Evolutionary conservation across 1,140 invertebrate genomes (phyloP).

Genomic region (Drosophila ohnishii): DNA sequence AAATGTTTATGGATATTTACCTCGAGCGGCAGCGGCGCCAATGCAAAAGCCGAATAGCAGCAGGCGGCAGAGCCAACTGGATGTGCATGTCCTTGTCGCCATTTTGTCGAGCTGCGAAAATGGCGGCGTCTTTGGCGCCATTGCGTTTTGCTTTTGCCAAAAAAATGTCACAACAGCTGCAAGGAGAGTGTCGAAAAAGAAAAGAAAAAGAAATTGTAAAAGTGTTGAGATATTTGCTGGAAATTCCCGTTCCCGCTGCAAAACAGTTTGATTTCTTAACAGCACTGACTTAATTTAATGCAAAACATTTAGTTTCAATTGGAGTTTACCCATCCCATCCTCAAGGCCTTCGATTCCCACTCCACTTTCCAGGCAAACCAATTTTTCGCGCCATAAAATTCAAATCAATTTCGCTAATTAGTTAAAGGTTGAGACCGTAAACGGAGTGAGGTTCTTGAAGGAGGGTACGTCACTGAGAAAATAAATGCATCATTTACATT

Average conservation of each 20-base stretch:
- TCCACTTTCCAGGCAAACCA: conserved; percentile 16
- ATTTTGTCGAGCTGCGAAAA: conserved; percentile 75
- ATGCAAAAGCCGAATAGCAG: conserved; percentile 62
- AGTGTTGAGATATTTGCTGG: conserved; percentile 60
- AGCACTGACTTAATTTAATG: conserved; percentile 42
- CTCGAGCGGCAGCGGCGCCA: conserved; percentile 70
- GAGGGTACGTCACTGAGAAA: conserved; percentile 3
- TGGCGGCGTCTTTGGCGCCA: conserved; percentile 79
- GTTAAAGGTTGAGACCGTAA: conserved; percentile 53
- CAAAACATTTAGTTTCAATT: conserved; percentile 77
- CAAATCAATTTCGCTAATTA: conserved; percentile 82
- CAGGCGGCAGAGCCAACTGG: conserved; percentile 58
- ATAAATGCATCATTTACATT: too few species aligned
- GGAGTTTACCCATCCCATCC: conserved; percentile 6
- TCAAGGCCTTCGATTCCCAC: background rate
- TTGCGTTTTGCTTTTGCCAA: conserved; percentile 74
- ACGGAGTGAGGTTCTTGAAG: conserved; percentile 23
- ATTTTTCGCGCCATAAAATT: conserved; percentile 79
- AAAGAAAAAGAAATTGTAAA: conserved; percentile 13
- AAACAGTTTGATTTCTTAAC: conserved; percentile 57
- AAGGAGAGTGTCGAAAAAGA: conserved; percentile 45
- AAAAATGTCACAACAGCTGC: conserved; percentile 77
- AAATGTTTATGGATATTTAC: conserved; percentile 67
- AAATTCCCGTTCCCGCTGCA: conserved; percentile 16
- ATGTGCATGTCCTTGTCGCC: conserved; percentile 62